Base-by-base conservation (phyloP, 1,140 invertebrate genomes). In the Trichonephila clavipes region DNA sequence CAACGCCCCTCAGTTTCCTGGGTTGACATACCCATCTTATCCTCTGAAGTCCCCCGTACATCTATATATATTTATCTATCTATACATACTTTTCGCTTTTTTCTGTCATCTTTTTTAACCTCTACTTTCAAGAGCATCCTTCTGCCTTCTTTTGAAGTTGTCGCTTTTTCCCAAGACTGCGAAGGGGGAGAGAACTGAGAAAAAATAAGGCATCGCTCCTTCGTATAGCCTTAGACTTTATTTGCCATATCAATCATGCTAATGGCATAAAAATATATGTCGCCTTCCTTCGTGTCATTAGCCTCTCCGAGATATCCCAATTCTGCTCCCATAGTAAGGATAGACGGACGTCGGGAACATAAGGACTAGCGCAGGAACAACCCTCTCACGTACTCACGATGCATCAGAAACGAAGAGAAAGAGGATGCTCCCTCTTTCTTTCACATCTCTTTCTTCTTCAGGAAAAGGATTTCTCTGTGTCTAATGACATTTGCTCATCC, bases 231-330 rank as follows among this genome's bases (percentile, higher is more conserved):
- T 82, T 40, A 90, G 89, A 90, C 89, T 90, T 90, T 90, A 90
- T 90, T 90, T 90, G 89, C 89, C 77, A 62, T 90, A 90, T 90
- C 89, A 90, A 90, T 90, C 89, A 90, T 90, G 89, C 89, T 90
- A 90, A 90, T 90, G 89, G 89, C 89, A 90, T 82, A 90, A 90
- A 90, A 90, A 90, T 90, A 90, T 90, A 90, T 90, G 89, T 90
- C 89, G 89, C 89, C 77, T 82, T 58, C 77, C 58, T 82, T 44
- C 89, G 51, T 82, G 89, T 90, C 89, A 90, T 90, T 90, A 90
- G 89, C 69, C 89, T 90, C 72, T 82, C 14, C 28, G 69, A 62
- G 89, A 81, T 81, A 58, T 90, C 69, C 77, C 89, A 59, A 90
- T 89, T 72, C 64, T 58, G 21, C 34, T 77, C 72, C 18, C 28